Evolutionary conservation across 92 coral and sea anemone species (phyloP).

Genomic region (Virgularia gustaviana): DNA sequence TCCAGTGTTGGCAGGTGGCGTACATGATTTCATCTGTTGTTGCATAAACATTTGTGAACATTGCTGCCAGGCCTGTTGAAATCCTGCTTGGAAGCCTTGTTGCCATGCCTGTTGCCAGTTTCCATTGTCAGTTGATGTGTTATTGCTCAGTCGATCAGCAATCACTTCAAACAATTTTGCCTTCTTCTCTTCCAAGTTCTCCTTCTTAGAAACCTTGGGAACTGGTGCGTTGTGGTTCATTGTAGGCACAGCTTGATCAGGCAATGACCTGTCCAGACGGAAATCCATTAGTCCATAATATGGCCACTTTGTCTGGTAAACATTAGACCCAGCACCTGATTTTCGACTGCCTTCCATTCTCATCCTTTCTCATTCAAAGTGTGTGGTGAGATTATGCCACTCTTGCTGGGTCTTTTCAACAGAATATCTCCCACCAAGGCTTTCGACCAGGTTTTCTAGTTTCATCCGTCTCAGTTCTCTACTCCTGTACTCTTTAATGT

Average conservation of each 20-base stretch:
- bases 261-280: not conserved
- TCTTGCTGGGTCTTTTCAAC: not conserved
- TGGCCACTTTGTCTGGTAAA: slow-evolving; percentile 17
- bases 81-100: not conserved
- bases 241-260: not conserved
- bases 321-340: not conserved
- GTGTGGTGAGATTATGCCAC: slow-evolving; percentile 12
- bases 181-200: not conserved
- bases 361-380: slow-evolving; percentile 2
- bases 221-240: slow-evolving; percentile 6
- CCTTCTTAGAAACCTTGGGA: no score
- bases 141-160: not conserved
- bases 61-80: slow-evolving; percentile 5
- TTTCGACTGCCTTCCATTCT: slow-evolving; percentile 7
- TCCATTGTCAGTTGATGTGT: not conserved
- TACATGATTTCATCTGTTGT: no score
- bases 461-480: not conserved
- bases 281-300: slow-evolving; percentile 4
- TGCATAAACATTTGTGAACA: no score
- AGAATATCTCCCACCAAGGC: not conserved
- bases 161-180: not conserved
- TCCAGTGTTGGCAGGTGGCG: no score
- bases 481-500: not conserved
- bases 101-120: not conserved
- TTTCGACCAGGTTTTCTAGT: not conserved